Evolutionary conservation across 2,113 vertebrate species (phyloP).

Genomic region (Pica pica): DNA sequence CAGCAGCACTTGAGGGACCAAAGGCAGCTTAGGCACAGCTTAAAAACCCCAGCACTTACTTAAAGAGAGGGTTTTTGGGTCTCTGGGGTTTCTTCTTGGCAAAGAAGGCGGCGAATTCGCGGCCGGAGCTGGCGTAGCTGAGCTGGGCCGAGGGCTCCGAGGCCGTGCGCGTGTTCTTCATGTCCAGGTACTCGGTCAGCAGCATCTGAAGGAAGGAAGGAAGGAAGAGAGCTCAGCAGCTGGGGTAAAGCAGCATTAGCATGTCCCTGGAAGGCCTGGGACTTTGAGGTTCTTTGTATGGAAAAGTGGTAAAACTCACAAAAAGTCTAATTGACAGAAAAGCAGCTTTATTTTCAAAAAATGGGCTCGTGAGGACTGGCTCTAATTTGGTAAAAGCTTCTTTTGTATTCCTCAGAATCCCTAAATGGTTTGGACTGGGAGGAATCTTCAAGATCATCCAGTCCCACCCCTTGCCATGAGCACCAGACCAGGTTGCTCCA

Average conservation of each 20-base stretch:
- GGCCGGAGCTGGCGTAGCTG: constrained; percentile 90
- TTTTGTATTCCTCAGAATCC: not conserved
- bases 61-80: constrained; percentile 92
- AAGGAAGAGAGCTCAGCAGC: constrained; percentile 19
- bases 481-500: not conserved
- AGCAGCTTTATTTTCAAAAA: rapidly evolving
- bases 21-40: not conserved
- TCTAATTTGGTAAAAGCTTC: not conserved
- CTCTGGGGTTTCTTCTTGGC: constrained; percentile 94
- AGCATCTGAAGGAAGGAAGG: constrained; percentile 77
- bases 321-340: not conserved
- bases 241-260: constrained; percentile 18
- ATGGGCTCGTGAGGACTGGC: rapidly evolving
- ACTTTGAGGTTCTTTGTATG: constrained; percentile 20
- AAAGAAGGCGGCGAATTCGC: constrained; percentile 95
- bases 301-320: rapidly evolving
- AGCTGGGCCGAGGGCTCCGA: constrained; percentile 90
- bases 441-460: not conserved
- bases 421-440: not conserved
- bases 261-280: constrained; percentile 2
- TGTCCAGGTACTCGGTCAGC: constrained; percentile 96
- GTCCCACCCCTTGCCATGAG: not conserved
- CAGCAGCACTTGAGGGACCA: not conserved
- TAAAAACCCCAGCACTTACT: constrained; percentile 73
- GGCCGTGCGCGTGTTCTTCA: constrained; percentile 93